Evolutionary conservation across 2,113 vertebrate genomes (phyloP).

Genomic region (Paracanthobrama guichenoti): DNA sequence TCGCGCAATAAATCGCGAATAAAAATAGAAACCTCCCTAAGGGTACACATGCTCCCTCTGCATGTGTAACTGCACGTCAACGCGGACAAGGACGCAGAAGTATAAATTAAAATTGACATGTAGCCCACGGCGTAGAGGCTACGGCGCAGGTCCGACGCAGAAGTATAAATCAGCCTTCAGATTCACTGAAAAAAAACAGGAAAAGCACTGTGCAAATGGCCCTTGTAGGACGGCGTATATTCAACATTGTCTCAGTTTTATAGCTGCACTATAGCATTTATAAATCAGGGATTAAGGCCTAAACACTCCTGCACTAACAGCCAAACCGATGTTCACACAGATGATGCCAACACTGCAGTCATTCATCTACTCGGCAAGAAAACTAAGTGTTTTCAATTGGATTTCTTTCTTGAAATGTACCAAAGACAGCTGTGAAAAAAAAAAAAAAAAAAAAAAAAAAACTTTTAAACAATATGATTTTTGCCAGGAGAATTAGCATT

Average conservation of each 20-base stretch:
- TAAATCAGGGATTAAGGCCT: background rate
- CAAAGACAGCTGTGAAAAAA: background rate
- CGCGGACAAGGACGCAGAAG: too few species aligned
- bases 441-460: too few species aligned
- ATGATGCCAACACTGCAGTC: background rate
- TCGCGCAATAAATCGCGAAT: too few species aligned
- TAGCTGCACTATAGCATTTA: background rate
- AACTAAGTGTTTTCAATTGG: background rate
- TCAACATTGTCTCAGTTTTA: background rate
- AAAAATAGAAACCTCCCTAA: too few species aligned
- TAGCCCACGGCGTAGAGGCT: too few species aligned
- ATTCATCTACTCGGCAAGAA: background rate
- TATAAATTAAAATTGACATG: too few species aligned
- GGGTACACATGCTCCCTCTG: too few species aligned
- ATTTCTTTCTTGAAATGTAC: background rate
- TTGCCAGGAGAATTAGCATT: background rate
- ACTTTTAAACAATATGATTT: background rate
- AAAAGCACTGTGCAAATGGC: background rate
- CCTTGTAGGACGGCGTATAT: background rate
- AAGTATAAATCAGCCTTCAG: too few species aligned
- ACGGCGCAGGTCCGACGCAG: too few species aligned
- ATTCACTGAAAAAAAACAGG: too few species aligned
- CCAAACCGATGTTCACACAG: background rate
- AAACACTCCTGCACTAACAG: background rate
- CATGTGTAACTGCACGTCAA: too few species aligned